Conservation (phyloP, 2,113 vertebrate species). For the Polyodon spathula region DNA sequence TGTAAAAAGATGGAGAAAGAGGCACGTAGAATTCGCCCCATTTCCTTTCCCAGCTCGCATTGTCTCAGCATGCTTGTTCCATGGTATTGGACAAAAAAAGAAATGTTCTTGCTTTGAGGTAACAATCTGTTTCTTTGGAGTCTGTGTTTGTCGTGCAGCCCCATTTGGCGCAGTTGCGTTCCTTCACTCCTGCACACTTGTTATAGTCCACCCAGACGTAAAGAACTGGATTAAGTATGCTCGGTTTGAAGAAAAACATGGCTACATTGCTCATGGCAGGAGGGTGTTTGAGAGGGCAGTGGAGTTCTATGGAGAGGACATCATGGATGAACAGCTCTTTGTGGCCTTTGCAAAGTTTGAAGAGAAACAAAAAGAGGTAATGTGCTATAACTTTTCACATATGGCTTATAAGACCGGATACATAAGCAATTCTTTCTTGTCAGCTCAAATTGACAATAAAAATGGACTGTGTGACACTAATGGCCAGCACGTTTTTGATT, state of each 20-base stretch:
- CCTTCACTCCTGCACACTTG: slow-evolving; percentile 70
- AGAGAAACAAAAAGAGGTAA: slow-evolving; percentile 92
- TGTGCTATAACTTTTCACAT: too few relatives aligned
- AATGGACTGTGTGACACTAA: too few relatives aligned
- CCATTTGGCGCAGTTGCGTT: slow-evolving; percentile 12
- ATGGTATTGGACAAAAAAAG: too few relatives aligned
- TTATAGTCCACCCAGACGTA: slow-evolving; percentile 86
- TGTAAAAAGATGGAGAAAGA: too few relatives aligned
- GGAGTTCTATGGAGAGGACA: slow-evolving; percentile 90
- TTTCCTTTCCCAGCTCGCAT: too few relatives aligned
- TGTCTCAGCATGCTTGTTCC: too few relatives aligned
- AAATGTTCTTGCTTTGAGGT: background rate
- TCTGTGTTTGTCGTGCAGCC: background rate
- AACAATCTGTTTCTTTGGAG: background rate
- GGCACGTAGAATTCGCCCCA: too few relatives aligned
- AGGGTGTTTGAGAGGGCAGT: slow-evolving; percentile 86
- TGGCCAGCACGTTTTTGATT: too few relatives aligned
- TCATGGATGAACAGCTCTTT: slow-evolving; percentile 82
- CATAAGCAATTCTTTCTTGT: too few relatives aligned
- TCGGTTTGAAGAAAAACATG: slow-evolving; percentile 90
- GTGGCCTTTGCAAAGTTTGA: slow-evolving; percentile 93
- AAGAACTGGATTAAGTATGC: slow-evolving; percentile 99
- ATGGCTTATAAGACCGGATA: too few relatives aligned
- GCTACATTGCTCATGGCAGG: slow-evolving; percentile 77
- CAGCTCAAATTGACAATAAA: too few relatives aligned